Base-by-base conservation (phyloP, 1,140 invertebrate species). In the Protaetia brevitarsis region DNA sequence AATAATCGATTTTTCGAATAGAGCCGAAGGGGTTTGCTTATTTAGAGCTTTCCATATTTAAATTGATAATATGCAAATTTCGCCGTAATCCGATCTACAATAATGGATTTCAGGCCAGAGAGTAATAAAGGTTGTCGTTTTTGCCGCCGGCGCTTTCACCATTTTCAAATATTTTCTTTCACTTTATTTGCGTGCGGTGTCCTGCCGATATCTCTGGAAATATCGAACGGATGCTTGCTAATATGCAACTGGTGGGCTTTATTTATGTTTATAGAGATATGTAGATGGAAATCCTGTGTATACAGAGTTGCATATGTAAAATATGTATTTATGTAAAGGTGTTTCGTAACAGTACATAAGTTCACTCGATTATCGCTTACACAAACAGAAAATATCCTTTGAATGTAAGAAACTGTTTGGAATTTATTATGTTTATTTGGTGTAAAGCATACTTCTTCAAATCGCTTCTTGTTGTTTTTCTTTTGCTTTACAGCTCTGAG, bases 41-140 rank as follows among this genome's bases (percentile, higher is more conserved):
- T 65, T 65, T 65, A 66, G 51, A 45, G 34, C 30, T 31, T 29
- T 66, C 31, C 51, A 68, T 70, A 68, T 70, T 68, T 70, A 70
- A 70, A 70, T 70, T 70, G 66, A 70, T 66, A 70, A 70, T 68
- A 70, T 70, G 69, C 69, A 70, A 68, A 70, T 70, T 65, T 63
- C 19, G 57, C 63, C 45, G 68, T 70, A 68, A 70, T 70, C 67
- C 69, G 67, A 70, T 70, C 69, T 66, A 60, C 69, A 66, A 64
- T 70, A 70, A 70, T 70, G 67, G 69, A 66, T 68, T 66, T 70
- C 58, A 59, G 37, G 31, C 57, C 28, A 67, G 51, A 67, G 59
- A 67, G 26, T 31, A 59, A 59, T 59, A 59, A 59, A 59, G 57
- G 57, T 23, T 51, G 26, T n/a, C 29, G 57, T 28, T 31, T 11